phyloP scores from a whole-genome alignment of 92 coral and sea anemone genomes.

The Bergia sp. region DNA sequence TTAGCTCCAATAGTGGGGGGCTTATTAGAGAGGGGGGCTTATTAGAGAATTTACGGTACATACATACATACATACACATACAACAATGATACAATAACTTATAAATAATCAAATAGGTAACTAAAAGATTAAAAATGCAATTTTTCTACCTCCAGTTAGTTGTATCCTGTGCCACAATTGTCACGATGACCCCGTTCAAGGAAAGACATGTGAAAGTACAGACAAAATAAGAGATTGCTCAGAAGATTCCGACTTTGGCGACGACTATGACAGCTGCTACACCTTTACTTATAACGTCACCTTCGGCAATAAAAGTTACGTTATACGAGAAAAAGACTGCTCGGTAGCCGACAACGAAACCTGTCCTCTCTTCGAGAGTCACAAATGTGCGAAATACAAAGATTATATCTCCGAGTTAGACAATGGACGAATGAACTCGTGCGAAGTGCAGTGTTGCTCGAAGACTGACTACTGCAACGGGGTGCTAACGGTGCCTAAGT shows the following conservation, averaged over 20 bases:
- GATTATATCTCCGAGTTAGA: neutral
- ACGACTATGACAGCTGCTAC: slow-evolving; percentile 50
- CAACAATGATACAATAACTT: no score
- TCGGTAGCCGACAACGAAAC: neutral
- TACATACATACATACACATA: no score
- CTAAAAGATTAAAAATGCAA: no score
- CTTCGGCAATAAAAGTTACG: neutral
- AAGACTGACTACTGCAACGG: neutral
- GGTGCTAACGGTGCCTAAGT: neutral
- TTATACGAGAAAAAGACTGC: slow-evolving; percentile 34
- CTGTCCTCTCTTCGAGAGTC: neutral
- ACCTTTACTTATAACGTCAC: neutral
- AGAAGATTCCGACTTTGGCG: slow-evolving; percentile 37
- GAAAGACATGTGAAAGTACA: slow-evolving; percentile 1
- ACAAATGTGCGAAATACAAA: neutral
- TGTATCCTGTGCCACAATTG: slow-evolving; percentile 30
- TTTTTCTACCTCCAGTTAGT: neutral
- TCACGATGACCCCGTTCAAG: neutral
- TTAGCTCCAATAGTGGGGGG: no score
- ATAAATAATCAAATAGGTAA: no score
- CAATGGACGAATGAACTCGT: neutral
- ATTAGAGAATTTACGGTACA: no score
- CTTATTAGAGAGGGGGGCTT: no score
- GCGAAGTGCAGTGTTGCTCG: slow-evolving; percentile 20
- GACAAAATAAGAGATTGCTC: slow-evolving; percentile 39